Base-by-base conservation (phyloP, 2,113 vertebrate species). In the Equus quagga region DNA sequence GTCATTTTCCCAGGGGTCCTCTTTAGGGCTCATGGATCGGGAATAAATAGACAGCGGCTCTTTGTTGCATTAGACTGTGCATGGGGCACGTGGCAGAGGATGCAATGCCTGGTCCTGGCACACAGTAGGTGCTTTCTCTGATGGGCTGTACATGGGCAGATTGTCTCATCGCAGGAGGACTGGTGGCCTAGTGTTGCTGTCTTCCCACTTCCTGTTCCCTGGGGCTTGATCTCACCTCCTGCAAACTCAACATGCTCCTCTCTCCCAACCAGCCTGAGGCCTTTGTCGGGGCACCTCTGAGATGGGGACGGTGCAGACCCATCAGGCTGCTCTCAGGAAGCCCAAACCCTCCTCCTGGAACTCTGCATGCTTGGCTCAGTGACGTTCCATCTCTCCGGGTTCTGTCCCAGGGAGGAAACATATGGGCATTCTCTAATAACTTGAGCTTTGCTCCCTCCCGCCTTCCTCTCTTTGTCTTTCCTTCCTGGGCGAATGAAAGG, bases 401-500 rank as follows among this genome's bases (percentile, higher is more conserved):
- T 89, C 97, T 95, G 80, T 91, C 97, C 81, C 80, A 69, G 89
- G 79, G 97, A 87, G 98, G 96, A 98, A 96, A 93, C 62, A 81
- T 72, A 7, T 85, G 76, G 60, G 81, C 76, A 89, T 96, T 98
- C 98, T 96, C 96, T 97, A 97, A 97, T 94, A 96, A 97, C 97
- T 97, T 70, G 62, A 96, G 91, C 97, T 80, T 79, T 60, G 78
- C 89, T 98, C 95, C 88, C 75, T 98, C 87, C 17, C 95, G 97
- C 97, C 97, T 97, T 93, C 90, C 94, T 95, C 49, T 88, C 96
- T 98, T 86, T 76, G 92, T 89, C 89, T 56, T 91, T 89, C 95
- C 86, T 98, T 98, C 95, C 97, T 96, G 96, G 69, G 95, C 76
- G 85, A 97, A 96, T 96, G 81, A 97, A 98, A 97, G 83, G 95